These are phyloP conservation scores for Phyllotreta striolata DNA, from an alignment of 2,888 invertebrate genomes.

Conservation along the genomic window DNA sequence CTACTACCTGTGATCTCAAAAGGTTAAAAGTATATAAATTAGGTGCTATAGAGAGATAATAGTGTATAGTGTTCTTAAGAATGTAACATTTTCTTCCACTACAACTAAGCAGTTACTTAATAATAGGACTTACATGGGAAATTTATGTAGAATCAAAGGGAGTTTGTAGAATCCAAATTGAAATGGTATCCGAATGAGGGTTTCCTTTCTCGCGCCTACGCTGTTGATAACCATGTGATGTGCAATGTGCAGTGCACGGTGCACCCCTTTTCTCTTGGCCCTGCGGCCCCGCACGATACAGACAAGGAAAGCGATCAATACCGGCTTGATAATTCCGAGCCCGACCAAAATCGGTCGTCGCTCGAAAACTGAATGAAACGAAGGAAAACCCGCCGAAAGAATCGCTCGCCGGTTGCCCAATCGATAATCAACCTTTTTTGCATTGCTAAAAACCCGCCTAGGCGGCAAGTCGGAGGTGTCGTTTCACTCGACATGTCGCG, in stretches of 20 bases:
- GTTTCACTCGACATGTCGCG: constrained; percentile 33
- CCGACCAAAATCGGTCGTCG: constrained; percentile 15
- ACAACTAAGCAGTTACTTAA: too few species aligned
- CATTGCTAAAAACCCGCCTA: constrained; percentile 36
- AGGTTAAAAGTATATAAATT: too few species aligned
- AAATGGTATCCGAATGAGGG: too few species aligned
- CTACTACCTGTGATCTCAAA: too few species aligned
- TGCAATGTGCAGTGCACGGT: neutral
- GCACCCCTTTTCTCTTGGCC: constrained; percentile 20
- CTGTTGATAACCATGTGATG: constrained; percentile 24
- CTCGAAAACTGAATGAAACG: constrained; percentile 7
- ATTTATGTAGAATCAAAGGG: too few species aligned
- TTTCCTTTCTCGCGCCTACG: too few species aligned
- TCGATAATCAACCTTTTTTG: constrained; percentile 7
- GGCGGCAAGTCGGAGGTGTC: constrained; percentile 40
- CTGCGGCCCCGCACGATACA: neutral
- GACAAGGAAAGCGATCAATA: constrained; percentile 27
- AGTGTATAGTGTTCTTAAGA: too few species aligned
- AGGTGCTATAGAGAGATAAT: too few species aligned
- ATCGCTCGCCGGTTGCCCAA: too few species aligned
- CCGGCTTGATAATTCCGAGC: constrained; percentile 20
- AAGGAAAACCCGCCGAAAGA: constrained; percentile 4
- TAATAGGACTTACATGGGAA: too few species aligned
- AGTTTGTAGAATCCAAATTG: too few species aligned
- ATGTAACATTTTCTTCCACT: too few species aligned